A percentile compares a stretch with the other conserved stretches of the same genome.
Conservation (phyloP, 1,140 invertebrate genomes). For the Lasioglossum albipes region DNA sequence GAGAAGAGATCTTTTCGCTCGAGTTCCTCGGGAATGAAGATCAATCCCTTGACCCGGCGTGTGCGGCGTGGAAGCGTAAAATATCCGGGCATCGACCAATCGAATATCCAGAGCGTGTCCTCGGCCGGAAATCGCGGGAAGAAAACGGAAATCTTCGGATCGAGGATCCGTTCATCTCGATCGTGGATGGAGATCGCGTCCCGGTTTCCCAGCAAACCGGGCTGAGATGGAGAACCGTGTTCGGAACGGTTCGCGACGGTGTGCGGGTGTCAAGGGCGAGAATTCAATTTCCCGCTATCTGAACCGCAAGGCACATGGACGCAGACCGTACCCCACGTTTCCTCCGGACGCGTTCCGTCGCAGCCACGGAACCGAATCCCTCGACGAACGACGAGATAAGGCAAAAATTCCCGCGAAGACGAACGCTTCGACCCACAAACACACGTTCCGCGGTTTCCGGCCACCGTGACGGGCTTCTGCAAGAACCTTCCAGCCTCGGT, state of each 20-base stretch:
- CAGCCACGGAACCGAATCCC: neutral
- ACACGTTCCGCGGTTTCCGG: too few species aligned
- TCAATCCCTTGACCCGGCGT: conserved; percentile 29
- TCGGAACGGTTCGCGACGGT: neutral
- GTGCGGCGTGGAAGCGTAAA: conserved; percentile 9
- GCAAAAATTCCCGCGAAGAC: too few species aligned
- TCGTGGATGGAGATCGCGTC: conserved; percentile 41
- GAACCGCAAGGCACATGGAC: conserved; percentile 11
- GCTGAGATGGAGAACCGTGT: conserved; percentile 22
- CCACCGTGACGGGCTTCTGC: too few species aligned
- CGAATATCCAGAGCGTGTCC: conserved; percentile 49
- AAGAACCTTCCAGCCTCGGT: too few species aligned
- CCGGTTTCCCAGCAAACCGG: neutral
- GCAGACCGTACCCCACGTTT: neutral
- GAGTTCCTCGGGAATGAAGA: conserved; percentile 5
- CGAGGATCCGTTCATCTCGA: conserved; percentile 39
- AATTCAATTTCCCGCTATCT: conserved; percentile 51
- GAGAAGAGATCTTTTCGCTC: too few species aligned
- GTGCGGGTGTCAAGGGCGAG: conserved; percentile 1
- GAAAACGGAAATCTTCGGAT: conserved; percentile 63
- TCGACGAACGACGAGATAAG: too few species aligned
- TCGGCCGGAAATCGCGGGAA: conserved; percentile 49
- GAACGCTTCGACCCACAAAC: too few species aligned
- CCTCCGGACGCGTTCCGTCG: neutral
- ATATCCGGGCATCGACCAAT: conserved; percentile 51